Evolutionary conservation across 2,113 vertebrate species (phyloP).

Genomic region (western clawed frog (Xenopus tropicalis)): UCB_Xtro_10.0 CM004444.2:140538001-140538500

Average conservation of each 20-base stretch:
- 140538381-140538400: conserved; percentile 74
- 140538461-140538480: too few species aligned
- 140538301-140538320: conserved; percentile 69
- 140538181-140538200: neutral
- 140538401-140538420: conserved; percentile 51
- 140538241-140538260: neutral
- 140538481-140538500: too few species aligned
- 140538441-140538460: too few species aligned
- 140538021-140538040: neutral
- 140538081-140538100: conserved; percentile 74
- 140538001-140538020: neutral
- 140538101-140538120: conserved; percentile 88
- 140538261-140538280: conserved; percentile 72
- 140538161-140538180: too few species aligned
- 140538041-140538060: conserved; percentile 75
- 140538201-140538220: neutral
- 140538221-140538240: too few species aligned
- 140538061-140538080: conserved; percentile 67
- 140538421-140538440: too few species aligned
- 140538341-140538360: conserved; percentile 69
- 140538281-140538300: conserved; percentile 71
- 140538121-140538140: conserved; percentile 73
- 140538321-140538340: conserved; percentile 57
- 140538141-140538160: neutral
- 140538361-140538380: conserved; percentile 62